Base-by-base conservation (phyloP, 2,113 vertebrate species). In the Eulemur rufifrons region DNA sequence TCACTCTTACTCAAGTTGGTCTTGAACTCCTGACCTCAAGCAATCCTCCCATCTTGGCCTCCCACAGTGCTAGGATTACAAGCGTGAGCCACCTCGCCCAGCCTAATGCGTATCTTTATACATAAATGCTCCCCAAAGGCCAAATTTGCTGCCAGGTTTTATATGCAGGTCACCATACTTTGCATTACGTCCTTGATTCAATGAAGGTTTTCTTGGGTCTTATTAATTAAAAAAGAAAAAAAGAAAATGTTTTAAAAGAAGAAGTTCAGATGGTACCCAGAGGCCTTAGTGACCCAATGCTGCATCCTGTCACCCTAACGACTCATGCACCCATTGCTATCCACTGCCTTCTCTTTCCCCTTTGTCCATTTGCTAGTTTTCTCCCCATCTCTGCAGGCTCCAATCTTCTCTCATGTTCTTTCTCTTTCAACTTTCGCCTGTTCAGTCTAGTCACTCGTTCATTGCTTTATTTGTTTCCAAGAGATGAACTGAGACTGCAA, bases 31-130 rank as follows among this genome's bases (percentile, higher is more conserved):
- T 4, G 42, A 17, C 1, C 42, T 76, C 27, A 47, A 76, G 27
- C 27, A 17, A 5, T 76, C 42, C 15, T 76, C 15, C 27, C 27
- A 25, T 8, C 7, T 76, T 8, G 3, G 15, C 73, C 27, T 32
- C 73, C 42, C 8, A 76, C 18, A 29, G 73, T 76, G 25, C 42
- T 76, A 17, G 42, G 73, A 47, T 76, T 76, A 47, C 4, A 47
- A 13, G 42, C 1, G 0, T 76, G 73, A 76, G 73, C 42, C 27
- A 76, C 15, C 0, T 1, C 2, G 14, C 73, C 42, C 27, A 6
- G 42, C 8, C 13, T 74, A 66, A 84, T 95, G 71, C 47, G 23
- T 37, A 82, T 54, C 56, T 76, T 68, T 39, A n/a, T 47, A 76
- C 34, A n/a, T 34, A 76, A 50, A 15, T 52, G 23, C 25, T 47